Evolutionary conservation across 2,113 vertebrate genomes (phyloP).

Genomic region (Tretioscincus oriximinensis): DNA sequence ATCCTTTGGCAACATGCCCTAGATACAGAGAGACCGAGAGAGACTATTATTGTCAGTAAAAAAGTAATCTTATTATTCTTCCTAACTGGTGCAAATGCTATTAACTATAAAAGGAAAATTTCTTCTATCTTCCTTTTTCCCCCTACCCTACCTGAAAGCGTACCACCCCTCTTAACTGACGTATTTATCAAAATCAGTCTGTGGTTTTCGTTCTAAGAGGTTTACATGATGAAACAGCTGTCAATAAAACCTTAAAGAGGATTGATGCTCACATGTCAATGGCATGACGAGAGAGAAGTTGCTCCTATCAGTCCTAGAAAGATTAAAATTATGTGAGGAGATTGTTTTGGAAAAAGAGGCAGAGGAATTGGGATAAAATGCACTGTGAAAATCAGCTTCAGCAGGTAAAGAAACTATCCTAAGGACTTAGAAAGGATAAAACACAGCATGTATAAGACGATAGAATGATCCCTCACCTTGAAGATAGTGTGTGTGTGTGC

Average conservation of each 20-base stretch:
- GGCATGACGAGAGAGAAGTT: conserved; percentile 7
- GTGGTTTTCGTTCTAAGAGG: conserved; percentile 45
- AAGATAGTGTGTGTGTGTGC: neutral
- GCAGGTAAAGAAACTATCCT: conserved; percentile 1
- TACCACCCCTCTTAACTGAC: conserved; percentile 28
- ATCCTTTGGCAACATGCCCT: no score
- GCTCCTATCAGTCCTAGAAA: conserved; percentile 34
- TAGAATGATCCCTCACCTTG: conserved; percentile 16
- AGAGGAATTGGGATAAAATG: conserved; percentile 1
- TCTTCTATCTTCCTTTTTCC: neutral
- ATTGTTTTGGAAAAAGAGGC: conserved; percentile 4
- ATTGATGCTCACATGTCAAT: conserved; percentile 44
- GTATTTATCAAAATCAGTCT: conserved; percentile 53
- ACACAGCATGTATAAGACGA: neutral
- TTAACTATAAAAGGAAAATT: conserved; percentile 10
- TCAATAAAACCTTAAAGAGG: conserved; percentile 50
- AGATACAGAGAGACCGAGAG: no score
- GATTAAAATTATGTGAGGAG: conserved; percentile 32
- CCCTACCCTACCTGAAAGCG: conserved; percentile 4
- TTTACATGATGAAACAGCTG: conserved; percentile 59
- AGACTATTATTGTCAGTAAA: no score
- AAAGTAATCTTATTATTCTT: no score
- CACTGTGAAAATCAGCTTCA: neutral
- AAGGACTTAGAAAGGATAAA: conserved; percentile 8
- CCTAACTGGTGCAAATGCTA: neutral